Evolutionary conservation across 2,113 vertebrate genomes (phyloP).

Genomic region (Xiphias gladius): DNA sequence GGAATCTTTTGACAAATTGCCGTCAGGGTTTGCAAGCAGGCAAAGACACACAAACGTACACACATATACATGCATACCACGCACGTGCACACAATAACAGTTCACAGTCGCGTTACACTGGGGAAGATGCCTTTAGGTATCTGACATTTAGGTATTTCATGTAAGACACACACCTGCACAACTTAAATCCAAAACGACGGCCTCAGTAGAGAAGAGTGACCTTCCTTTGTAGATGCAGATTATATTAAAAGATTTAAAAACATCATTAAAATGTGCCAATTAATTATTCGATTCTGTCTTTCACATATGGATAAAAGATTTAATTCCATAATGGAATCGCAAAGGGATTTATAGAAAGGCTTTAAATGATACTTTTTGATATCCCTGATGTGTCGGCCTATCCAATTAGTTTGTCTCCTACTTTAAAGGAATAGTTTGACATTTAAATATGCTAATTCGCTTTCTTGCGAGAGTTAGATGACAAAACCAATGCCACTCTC

Average conservation of each 20-base stretch:
- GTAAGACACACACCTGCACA: not conserved
- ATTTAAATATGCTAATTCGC: not conserved
- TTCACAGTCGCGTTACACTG: conserved; percentile 2
- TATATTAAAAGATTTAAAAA: not conserved
- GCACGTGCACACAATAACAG: not conserved
- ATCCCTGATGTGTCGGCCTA: not conserved
- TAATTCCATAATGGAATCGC: not conserved
- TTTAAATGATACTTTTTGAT: not conserved
- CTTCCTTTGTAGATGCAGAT: not conserved
- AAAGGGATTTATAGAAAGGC: not conserved
- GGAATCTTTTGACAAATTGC: conserved; percentile 61
- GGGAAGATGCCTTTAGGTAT: conserved; percentile 7
- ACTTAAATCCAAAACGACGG: not conserved
- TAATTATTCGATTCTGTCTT: not conserved
- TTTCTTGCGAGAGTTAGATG: not conserved
- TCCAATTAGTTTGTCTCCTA: no score
- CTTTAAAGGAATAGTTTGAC: not conserved
- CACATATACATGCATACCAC: not conserved
- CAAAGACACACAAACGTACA: conserved; percentile 1
- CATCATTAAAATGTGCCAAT: not conserved
- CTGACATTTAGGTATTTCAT: not conserved
- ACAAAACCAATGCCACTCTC: not conserved
- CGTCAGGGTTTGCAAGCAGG: conserved; percentile 30
- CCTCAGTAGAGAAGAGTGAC: not conserved
- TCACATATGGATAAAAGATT: not conserved